phyloP scores from a whole-genome alignment of 2,113 vertebrate species.

The Camelus dromedarius region DNA sequence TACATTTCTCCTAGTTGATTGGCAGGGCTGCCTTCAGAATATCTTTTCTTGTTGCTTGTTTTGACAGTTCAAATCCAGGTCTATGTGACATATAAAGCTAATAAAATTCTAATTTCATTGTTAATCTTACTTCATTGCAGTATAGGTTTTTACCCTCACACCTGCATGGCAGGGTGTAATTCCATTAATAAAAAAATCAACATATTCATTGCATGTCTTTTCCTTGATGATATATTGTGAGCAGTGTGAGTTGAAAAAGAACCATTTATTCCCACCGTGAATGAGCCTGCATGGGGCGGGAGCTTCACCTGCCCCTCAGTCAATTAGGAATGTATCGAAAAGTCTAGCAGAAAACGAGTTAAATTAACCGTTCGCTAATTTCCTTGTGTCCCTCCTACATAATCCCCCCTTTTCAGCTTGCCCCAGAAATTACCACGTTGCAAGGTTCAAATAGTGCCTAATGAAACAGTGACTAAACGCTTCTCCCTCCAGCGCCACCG shows the following conservation, averaged over 20 bases:
- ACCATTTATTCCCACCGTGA: conserved; percentile 95
- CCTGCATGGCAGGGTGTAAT: conserved; percentile 96
- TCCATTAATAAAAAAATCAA: conserved; percentile 97
- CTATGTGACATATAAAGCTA: conserved; percentile 84
- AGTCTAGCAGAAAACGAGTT: conserved; percentile 98
- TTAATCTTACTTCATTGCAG: conserved; percentile 90
- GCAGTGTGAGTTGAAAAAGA: conserved; percentile 93
- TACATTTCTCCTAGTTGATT: conserved; percentile 77
- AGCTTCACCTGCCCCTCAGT: conserved; percentile 99
- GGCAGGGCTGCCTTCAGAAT: conserved; percentile 76
- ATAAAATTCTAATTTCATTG: conserved; percentile 91
- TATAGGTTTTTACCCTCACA: conserved; percentile 91
- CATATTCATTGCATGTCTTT: conserved; percentile 98
- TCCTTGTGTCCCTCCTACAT: conserved; percentile 95
- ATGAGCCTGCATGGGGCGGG: conserved; percentile 95
- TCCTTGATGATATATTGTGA: conserved; percentile 96
- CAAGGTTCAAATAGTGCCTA: conserved; percentile 99
- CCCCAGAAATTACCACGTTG: conserved; percentile 98
- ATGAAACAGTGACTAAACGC: conserved; percentile 98
- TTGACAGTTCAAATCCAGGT: conserved; percentile 89
- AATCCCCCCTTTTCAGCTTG: conserved; percentile 96
- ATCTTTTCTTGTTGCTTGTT: conserved; percentile 86
- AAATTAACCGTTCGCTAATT: conserved; percentile 99
- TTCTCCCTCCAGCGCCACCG: conserved; percentile 87
- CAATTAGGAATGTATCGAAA: conserved; percentile 99